Base-by-base conservation (phyloP, 2,888 invertebrate genomes). In the Subacronicta megacephala region DNA sequence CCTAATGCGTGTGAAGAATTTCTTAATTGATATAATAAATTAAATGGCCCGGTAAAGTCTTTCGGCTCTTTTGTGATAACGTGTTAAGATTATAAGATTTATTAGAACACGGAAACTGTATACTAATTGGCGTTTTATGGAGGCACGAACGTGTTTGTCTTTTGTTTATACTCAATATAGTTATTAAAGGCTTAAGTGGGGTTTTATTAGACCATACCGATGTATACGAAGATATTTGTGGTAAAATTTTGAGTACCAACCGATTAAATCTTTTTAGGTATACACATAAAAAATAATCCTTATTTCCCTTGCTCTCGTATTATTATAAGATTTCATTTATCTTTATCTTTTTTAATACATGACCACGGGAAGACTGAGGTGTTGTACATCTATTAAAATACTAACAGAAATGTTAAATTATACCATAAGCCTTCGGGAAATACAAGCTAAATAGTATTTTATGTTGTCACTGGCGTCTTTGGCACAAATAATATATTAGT, bases 21-120 rank as follows among this genome's bases (percentile, higher is more conserved):
- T 76, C 77, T 87, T 90, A 92, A 93, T 93, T 90, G 88, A 89
- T 84, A 83, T 79, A 88, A 91, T 91, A 90, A 92, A 92, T 89
- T 84, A 87, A 88, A 88, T 81, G 82, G 78, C 81, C 77, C 62
- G 56, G 76, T 68, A 65, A 80, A 80, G 78, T 79, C 81, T 79
- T 81, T 85, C 88, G 86, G 87, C 84, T 82, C 82, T 80, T 88
- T 85, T 87, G 78, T 87, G 87, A 88, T 89, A 88, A 82, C 82
- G 79, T 79, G 76, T 76, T 77, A 74, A 86, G 88, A 87, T 90
- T 87, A 83, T 78, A 75, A 87, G 85, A 89, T 91, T 90, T 90
- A 90, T 89, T 84, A 80, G 72, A 80, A 79, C 76, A 72, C 77
- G 70, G 84, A 82, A 84, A 85, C 80, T 80, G 81, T 80, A 79